phyloP scores from a whole-genome alignment of 1,140 invertebrate species.

The Cataglyphis hispanica region DNA sequence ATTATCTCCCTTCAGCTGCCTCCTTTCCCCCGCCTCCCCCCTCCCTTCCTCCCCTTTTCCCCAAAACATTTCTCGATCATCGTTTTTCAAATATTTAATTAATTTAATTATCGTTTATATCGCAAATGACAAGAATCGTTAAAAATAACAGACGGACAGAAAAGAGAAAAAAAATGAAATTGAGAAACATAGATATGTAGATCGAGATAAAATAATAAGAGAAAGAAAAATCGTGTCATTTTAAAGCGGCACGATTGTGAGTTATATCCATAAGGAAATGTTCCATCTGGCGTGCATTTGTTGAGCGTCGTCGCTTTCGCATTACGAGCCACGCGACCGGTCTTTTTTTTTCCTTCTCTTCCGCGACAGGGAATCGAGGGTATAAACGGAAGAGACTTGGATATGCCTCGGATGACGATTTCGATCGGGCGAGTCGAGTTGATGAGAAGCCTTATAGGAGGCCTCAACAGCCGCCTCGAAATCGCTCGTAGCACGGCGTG shows the following conservation, averaged over 20 bases:
- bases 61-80: background rate
- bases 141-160: background rate
- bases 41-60: too few species aligned
- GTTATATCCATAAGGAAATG: background rate
- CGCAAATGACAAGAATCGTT: background rate
- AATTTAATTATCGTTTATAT: background rate
- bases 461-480: slow-evolving; percentile 68
- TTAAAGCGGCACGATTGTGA: background rate
- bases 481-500: slow-evolving; percentile 38
- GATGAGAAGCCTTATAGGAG: slow-evolving; percentile 24
- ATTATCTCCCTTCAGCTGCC: background rate
- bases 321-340: slow-evolving; percentile 43
- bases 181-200: background rate
- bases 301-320: slow-evolving; percentile 28
- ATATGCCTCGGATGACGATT: slow-evolving; percentile 39
- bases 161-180: background rate
- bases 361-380: background rate
- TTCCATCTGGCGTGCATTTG: slow-evolving; percentile 44
- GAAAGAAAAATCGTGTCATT: background rate
- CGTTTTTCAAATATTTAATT: background rate
- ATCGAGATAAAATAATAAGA: background rate
- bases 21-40: too few species aligned
- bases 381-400: slow-evolving; percentile 1
- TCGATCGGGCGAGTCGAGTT: background rate
- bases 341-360: slow-evolving; percentile 17